Evolutionary conservation across 2,888 invertebrate species (phyloP).

Genomic region (Falcaria lacertinaria): DNA sequence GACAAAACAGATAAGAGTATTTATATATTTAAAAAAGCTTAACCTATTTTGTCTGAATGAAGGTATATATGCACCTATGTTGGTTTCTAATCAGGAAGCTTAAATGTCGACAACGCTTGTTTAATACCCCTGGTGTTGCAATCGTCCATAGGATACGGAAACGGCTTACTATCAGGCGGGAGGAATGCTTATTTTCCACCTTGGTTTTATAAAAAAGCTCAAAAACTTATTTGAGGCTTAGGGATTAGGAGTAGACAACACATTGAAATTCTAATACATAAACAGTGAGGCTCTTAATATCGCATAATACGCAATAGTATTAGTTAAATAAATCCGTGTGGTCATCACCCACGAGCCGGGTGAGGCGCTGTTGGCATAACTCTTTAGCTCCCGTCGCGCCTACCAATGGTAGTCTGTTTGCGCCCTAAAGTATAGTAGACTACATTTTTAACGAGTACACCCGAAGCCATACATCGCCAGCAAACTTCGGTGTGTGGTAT

Average conservation of each 20-base stretch:
- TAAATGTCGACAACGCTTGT: no score
- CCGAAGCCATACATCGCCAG: constrained; percentile 47
- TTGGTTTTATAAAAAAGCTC: no score
- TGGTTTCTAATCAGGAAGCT: no score
- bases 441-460: constrained; percentile 72
- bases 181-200: no score
- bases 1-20: no score
- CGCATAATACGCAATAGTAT: constrained; percentile 10
- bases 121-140: no score
- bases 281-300: constrained; percentile 15
- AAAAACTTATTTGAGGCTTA: no score
- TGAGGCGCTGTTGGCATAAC: constrained; percentile 45
- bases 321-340: constrained; percentile 1
- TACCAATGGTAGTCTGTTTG: constrained; percentile 39
- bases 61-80: no score
- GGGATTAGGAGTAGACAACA: neutral
- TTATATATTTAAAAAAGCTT: no score
- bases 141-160: no score
- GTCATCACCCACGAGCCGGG: neutral
- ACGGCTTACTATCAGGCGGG: no score
- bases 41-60: no score
- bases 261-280: constrained; percentile 3
- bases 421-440: constrained; percentile 69
- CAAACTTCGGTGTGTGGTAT: constrained; percentile 8
- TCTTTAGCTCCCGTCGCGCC: constrained; percentile 42